Conservation (phyloP, 2,888 invertebrate species). For the Andrena bucephala region DNA sequence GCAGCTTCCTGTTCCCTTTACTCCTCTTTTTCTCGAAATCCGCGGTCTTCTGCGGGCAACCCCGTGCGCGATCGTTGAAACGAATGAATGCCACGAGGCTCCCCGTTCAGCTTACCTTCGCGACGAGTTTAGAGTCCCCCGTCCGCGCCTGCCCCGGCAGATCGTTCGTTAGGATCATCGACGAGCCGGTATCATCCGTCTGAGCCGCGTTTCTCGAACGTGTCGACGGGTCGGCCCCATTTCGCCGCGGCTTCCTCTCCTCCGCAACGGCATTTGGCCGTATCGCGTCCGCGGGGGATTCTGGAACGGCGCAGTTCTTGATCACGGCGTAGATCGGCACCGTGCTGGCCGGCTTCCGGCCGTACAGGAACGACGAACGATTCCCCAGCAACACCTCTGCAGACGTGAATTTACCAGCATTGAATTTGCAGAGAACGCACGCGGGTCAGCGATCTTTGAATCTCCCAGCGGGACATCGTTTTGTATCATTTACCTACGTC, state of each 20-base stretch:
- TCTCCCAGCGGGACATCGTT: not conserved
- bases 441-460: not conserved
- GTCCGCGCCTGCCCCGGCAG: slow-evolving; percentile 39
- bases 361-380: slow-evolving; percentile 87
- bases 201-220: slow-evolving; percentile 22
- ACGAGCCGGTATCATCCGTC: slow-evolving; percentile 28
- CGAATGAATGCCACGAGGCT: not conserved
- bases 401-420: slow-evolving; percentile 25
- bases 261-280: slow-evolving; percentile 7
- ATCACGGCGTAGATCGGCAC: slow-evolving; percentile 88
- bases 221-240: slow-evolving; percentile 6
- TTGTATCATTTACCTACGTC: slow-evolving; percentile 76
- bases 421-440: not conserved
- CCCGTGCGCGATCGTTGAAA: not conserved
- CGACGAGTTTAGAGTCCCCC: not conserved
- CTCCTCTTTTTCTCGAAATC: slow-evolving; percentile 53
- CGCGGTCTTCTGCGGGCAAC: slow-evolving; percentile 34
- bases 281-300: slow-evolving; percentile 2
- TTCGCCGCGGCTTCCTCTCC: slow-evolving; percentile 20
- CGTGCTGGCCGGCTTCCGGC: slow-evolving; percentile 86
- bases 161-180: slow-evolving; percentile 42
- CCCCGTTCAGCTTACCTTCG: slow-evolving; percentile 20
- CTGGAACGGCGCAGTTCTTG: slow-evolving; percentile 84
- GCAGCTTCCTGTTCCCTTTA: slow-evolving; percentile 72
- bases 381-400: slow-evolving; percentile 84